phyloP scores from a whole-genome alignment of 1,140 invertebrate genomes.

The Rhagoletis pomonella region DNA sequence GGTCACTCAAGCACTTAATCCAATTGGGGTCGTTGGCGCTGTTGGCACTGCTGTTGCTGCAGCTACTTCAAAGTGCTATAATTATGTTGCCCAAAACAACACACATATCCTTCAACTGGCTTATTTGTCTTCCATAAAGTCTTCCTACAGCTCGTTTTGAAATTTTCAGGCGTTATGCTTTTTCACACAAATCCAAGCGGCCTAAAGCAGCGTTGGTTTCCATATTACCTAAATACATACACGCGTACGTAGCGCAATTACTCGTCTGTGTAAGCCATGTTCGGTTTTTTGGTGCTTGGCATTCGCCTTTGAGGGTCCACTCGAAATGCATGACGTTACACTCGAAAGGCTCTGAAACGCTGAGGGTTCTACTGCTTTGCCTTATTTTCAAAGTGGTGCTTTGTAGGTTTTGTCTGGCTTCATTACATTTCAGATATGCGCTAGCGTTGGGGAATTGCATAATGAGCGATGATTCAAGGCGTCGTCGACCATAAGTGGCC shows the following conservation, averaged over 20 bases:
- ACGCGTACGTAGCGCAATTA: background rate
- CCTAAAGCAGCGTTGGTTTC: background rate
- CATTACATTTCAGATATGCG: background rate
- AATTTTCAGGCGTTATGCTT: conserved; percentile 27
- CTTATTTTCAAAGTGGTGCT: background rate
- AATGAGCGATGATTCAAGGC: background rate
- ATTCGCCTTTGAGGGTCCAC: conserved; percentile 9
- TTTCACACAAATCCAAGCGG: background rate
- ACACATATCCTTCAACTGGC: background rate
- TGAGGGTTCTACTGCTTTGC: background rate
- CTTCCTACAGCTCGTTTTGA: background rate
- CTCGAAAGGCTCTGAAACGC: background rate
- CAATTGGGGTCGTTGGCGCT: conserved; percentile 9
- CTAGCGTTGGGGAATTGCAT: background rate
- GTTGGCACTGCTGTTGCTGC: background rate
- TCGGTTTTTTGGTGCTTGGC: background rate
- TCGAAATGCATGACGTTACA: background rate
- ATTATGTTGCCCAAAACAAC: conserved; percentile 27
- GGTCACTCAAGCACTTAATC: conserved; percentile 48
- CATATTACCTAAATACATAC: background rate
- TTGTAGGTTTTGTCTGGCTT: background rate
- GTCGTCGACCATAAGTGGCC: background rate
- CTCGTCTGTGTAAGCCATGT: background rate
- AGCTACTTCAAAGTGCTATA: background rate
- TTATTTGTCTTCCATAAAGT: background rate